Conservation (phyloP, 1,140 invertebrate species). For the Pseudomyrmex pallidus region DNA sequence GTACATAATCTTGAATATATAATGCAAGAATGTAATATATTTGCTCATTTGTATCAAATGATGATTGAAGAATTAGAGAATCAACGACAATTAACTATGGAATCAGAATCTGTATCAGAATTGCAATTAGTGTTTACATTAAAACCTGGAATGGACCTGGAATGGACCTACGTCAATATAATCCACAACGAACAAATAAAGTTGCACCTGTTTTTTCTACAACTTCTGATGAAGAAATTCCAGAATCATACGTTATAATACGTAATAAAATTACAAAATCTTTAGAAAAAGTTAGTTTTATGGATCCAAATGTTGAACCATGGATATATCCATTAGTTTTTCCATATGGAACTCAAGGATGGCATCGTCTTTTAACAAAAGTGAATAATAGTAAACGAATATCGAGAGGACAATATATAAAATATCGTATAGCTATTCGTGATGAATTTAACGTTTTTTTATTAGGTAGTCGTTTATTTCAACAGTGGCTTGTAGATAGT, state of each 20-base stretch:
- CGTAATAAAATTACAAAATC: not conserved
- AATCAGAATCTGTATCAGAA: too few relatives aligned
- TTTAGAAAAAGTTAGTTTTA: not conserved
- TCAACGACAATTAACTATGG: too few relatives aligned
- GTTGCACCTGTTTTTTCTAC: not conserved
- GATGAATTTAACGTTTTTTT: not conserved
- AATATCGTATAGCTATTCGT: not conserved
- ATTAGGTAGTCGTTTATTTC: not conserved
- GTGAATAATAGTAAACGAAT: not conserved
- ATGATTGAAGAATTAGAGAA: not conserved
- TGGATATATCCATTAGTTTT: too few relatives aligned
- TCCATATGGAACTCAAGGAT: not conserved
- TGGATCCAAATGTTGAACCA: too few relatives aligned
- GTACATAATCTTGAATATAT: too few relatives aligned
- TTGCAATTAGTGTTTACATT: too few relatives aligned
- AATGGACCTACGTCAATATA: not conserved
- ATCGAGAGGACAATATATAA: too few relatives aligned
- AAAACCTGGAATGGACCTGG: not conserved
- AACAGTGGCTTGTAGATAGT: constrained; percentile 10
- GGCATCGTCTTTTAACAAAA: not conserved
- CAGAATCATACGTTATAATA: constrained; percentile 12
- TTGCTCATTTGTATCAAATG: constrained; percentile 2
- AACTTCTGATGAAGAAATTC: not conserved
- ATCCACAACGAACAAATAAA: not conserved
- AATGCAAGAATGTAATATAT: not conserved